Base-by-base conservation (phyloP, 1,140 invertebrate species). In the Pogonomyrmex californicus region DNA sequence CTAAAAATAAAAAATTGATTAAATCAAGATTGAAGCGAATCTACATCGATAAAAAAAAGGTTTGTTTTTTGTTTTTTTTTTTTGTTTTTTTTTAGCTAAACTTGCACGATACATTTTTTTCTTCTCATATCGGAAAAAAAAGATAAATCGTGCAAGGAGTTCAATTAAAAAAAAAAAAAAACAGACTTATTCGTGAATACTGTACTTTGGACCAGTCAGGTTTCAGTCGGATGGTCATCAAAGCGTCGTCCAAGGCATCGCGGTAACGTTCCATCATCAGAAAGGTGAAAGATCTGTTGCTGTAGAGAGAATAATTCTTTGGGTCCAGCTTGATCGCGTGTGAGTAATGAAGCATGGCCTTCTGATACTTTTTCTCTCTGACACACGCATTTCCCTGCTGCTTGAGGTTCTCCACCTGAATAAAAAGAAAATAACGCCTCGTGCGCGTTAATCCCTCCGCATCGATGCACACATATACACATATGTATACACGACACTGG, bases 131-230 rank as follows among this genome's bases (percentile, higher is more conserved):
- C n/a, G n/a, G n/a, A n/a, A n/a, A n/a, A n/a, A n/a, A n/a, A n/a
- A n/a, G n/a, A n/a, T n/a, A n/a, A n/a, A n/a, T n/a, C n/a, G n/a
- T n/a, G n/a, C n/a, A n/a, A n/a, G n/a, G n/a, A n/a, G n/a, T n/a
- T n/a, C n/a, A n/a, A n/a, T n/a, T n/a, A n/a, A n/a, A n/a, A n/a
- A n/a, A n/a, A n/a, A n/a, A n/a, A n/a, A n/a, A n/a, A n/a, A n/a
- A n/a, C n/a, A n/a, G n/a, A n/a, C n/a, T n/a, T n/a, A n/a, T n/a
- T n/a, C n/a, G n/a, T n/a, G n/a, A n/a, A n/a, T n/a, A n/a, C n/a
- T n/a, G n/a, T 96, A 97, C 97, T 96, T 98, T 98, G 14, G 97
- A 96, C 97, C 98, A 98, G 71, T 97, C 96, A 41, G 97, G 97
- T 91, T 97, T 97, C 60, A 98, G 91, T 91, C 96, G 96, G 73